Base-by-base conservation (phyloP, 2,113 vertebrate species). In the Brachyhypopomus gauderio region DNA sequence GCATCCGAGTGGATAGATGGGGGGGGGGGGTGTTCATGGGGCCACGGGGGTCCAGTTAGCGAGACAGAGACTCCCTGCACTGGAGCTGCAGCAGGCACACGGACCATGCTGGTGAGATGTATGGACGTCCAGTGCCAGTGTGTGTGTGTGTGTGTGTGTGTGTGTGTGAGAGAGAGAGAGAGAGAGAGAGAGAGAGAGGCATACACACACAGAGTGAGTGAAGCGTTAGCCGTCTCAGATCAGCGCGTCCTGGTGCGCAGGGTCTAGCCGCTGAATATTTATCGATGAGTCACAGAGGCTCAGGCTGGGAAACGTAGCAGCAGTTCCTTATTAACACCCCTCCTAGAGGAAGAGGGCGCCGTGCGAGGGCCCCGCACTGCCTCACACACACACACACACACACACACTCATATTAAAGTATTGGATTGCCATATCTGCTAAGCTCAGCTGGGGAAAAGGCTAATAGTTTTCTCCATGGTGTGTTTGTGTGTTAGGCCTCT, bases 241-340 rank as follows among this genome's bases (percentile, higher is more conserved):
- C 60, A 16, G 30, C 36, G 23, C 30, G 22, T 82, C 69, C 73
- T 17, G 71, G 63, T 23, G 76, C 23, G 72, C 80, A 79, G 79
- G 82, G 84, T 85, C 77, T 85, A 55, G 20, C 19, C 19, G 27
- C 19, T 56, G 58, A 55, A 79, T 72, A 77, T 79, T 85, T 77
- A 80, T 77, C 45, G 59, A 73, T 83, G 55, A 75, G 34, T 8
- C 52, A 14, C 16, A 9, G 14, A 9, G 14, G 20, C 34, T 71
- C 14, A 79, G 22, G 16, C 66, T 30, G 58, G 77, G 66, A 78
- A 83, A 67, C 63, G 45, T 25, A 75, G 75, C 38, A 72, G 75
- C 72, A 56, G 80, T 83, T 77, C 76, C 72, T 75, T 82, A 86
- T 79, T 86, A 86, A 79, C 72, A 72, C 16, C n/a, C 70, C 64